Evolutionary conservation across 2,797 vertebrate species (phyloP), one percentile per base, ranked within the genome.

Genomic region (Echeneis naucrates): DNA sequence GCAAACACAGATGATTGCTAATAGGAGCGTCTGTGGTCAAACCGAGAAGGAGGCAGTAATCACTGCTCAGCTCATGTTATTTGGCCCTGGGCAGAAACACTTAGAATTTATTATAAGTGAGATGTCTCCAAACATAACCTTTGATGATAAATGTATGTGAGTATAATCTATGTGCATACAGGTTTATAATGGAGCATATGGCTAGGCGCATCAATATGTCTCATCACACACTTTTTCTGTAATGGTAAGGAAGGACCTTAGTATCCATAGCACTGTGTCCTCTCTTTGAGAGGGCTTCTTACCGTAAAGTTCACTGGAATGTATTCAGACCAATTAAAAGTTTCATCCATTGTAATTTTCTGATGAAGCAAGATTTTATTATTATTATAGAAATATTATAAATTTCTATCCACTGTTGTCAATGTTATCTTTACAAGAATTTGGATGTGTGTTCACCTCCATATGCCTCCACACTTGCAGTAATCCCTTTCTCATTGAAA

Each of bases 401-500:
- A 74, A 68, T 64, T 19, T 72, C 8, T 8, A 1, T 33, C 55
- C 23, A 9, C 38, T 57, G 21, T 14, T 19, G 17, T 65, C 19
- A 16, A 5, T 56, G 54, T 51, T 76, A 75, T 83, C 71, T 72
- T 24, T 56, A 21, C 14, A 51, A 72, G n/a, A 65, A 61, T 79
- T 81, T 56, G 19, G 65, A 75, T 72, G 56, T n/a, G 60, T 42
- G 57, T 67, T 52, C 59, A 59, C 73, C 23, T 38, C 54, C 0
- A 2, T 38, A 68, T 30, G 64, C 68, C 51, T 17, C 68, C 70
- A 51, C 26, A 48, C 67, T 83, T 71, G 44, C 14, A 42, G 57
- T 86, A 87, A 92, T 90, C 83, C 84, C 72, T 71, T 65, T 69
- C 67, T 72, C 59, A 45, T 51, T 84, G 74, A 83, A 86, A 81